These are phyloP conservation scores for Onthophagus taurus DNA, from an alignment of 1,140 invertebrate genomes.

Conservation along the genomic window DNA sequence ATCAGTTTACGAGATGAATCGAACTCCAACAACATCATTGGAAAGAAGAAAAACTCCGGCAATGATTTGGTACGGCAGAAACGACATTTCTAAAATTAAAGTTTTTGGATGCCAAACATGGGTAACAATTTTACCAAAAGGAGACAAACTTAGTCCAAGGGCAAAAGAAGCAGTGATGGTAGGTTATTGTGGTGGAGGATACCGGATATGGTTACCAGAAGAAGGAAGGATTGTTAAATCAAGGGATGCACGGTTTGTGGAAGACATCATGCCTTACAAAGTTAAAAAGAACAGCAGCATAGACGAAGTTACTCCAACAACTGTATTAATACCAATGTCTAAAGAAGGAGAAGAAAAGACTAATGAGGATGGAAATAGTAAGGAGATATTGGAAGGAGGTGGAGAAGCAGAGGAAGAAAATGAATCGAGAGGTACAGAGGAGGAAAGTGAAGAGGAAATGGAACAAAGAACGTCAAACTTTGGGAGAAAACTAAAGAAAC, in stretches of 20 bases:
- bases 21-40: conserved; percentile 17
- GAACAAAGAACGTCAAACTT: background rate
- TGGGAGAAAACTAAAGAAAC: background rate
- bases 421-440: background rate
- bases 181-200: conserved; percentile 1
- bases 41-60: conserved; percentile 12
- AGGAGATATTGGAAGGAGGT: too few relatives aligned
- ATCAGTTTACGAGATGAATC: conserved; percentile 26
- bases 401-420: conserved; percentile 7
- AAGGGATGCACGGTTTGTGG: background rate
- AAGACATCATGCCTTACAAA: too few relatives aligned
- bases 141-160: background rate
- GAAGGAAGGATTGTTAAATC: background rate
- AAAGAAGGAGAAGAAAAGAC: conserved; percentile 20
- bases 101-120: conserved; percentile 15
- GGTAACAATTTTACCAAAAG: conserved; percentile 16
- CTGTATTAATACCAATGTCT: conserved; percentile 28
- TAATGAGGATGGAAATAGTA: background rate
- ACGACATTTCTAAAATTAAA: conserved; percentile 16
- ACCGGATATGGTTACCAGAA: background rate
- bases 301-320: conserved; percentile 26
- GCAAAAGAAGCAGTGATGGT: conserved; percentile 2
- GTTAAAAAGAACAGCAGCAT: conserved; percentile 33
- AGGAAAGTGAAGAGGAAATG: background rate
- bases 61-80: conserved; percentile 15